Evolutionary conservation across 2,797 vertebrate species (phyloP).

Genomic region (Crocidura indochinensis): DNA sequence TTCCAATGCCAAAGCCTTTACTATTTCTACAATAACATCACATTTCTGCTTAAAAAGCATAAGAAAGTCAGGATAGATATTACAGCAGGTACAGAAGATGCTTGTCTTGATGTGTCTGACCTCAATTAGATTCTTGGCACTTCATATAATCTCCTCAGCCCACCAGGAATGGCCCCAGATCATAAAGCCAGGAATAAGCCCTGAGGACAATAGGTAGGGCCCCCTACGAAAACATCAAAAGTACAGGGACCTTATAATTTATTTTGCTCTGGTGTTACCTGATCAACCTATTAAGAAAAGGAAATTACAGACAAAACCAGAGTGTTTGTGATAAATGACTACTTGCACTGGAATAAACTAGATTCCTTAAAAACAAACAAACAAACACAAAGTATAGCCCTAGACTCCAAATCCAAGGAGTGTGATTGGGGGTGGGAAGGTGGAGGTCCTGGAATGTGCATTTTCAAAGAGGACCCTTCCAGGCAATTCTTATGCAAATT

Average conservation of each 20-base stretch:
- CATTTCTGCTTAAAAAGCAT: slow-evolving; percentile 16
- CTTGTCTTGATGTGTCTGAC: no score
- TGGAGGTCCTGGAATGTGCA: not conserved
- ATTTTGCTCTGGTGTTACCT: not conserved
- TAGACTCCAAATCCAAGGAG: not conserved
- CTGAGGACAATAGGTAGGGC: not conserved
- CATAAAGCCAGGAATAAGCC: not conserved
- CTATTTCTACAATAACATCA: not conserved
- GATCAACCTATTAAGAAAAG: not conserved
- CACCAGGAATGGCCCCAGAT: no score
- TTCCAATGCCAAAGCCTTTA: not conserved
- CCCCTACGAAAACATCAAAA: no score
- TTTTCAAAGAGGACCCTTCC: slow-evolving; percentile 60
- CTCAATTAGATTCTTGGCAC: no score
- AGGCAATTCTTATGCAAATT: slow-evolving; percentile 71
- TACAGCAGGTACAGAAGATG: no score
- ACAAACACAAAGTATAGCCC: not conserved
- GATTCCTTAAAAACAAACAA: not conserved
- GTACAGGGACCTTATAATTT: not conserved
- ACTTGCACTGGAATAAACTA: not conserved
- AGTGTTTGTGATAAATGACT: slow-evolving; percentile 2
- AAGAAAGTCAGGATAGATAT: no score
- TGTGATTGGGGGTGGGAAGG: not conserved
- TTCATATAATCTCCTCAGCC: no score
- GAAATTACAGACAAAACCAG: not conserved